These are phyloP conservation scores for Corythoichthys intestinalis DNA, from an alignment of 2,113 vertebrate species.

Conservation along the genomic window DNA sequence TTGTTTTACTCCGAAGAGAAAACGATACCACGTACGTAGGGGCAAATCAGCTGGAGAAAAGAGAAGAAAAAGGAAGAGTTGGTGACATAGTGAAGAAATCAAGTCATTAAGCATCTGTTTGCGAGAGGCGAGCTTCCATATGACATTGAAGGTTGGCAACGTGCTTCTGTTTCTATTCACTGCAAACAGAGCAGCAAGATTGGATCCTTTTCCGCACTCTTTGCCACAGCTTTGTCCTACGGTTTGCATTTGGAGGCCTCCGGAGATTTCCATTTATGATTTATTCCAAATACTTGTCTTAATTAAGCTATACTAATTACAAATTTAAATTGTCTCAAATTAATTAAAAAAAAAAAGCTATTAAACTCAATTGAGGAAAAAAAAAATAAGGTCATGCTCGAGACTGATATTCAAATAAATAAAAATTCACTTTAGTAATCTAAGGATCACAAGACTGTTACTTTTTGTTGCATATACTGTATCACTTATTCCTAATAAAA, in stretches of 20 bases:
- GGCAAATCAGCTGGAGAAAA: slow-evolving; percentile 87
- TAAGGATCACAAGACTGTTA: neutral
- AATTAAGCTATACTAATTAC: slow-evolving; percentile 35
- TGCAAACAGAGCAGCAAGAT: slow-evolving; percentile 97
- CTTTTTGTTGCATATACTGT: neutral
- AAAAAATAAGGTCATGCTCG: too few species aligned
- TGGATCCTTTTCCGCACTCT: slow-evolving; percentile 91
- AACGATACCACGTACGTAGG: slow-evolving; percentile 83
- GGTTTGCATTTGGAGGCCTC: slow-evolving; percentile 53
- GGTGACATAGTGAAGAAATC: slow-evolving; percentile 83
- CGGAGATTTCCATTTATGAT: neutral
- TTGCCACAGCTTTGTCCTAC: slow-evolving; percentile 86
- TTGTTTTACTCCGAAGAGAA: slow-evolving; percentile 19
- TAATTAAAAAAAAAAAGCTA: neutral
- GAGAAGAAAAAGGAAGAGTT: slow-evolving; percentile 73
- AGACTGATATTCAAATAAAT: neutral
- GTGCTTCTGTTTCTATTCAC: slow-evolving; percentile 85
- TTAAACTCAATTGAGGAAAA: too few species aligned
- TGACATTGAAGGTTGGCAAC: slow-evolving; percentile 77
- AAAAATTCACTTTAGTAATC: neutral
- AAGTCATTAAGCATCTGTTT: slow-evolving; percentile 98
- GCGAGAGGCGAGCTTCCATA: slow-evolving; percentile 92
- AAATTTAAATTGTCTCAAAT: slow-evolving; percentile 21
- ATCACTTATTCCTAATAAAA: neutral
- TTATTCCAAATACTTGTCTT: slow-evolving; percentile 11